These are phyloP conservation scores for Zygothrica quintamaculata DNA, from an alignment of 2,888 invertebrate species.

Conservation along the genomic window DNA sequence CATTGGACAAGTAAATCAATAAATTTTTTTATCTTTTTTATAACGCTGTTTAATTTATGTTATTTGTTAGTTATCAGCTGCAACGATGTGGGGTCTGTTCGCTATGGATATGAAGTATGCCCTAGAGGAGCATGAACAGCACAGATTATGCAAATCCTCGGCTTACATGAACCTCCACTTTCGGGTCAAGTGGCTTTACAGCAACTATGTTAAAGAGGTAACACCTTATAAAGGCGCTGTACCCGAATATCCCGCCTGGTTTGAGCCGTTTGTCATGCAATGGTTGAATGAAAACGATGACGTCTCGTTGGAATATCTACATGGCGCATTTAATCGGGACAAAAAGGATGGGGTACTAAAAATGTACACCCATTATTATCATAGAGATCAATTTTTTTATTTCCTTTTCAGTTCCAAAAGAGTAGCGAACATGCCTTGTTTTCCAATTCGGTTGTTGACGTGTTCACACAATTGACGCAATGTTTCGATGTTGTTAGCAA, in stretches of 20 bases:
- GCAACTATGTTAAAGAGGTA: conserved; percentile 98
- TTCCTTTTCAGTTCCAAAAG: conserved; percentile 99
- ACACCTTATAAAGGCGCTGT: conserved; percentile 98
- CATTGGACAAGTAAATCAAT: conserved; percentile 92
- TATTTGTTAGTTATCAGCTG: conserved; percentile 93
- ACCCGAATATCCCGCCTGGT: conserved; percentile 99
- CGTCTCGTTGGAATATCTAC: conserved; percentile 98
- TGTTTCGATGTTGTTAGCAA: conserved; percentile 99
- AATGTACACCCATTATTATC: too few species aligned
- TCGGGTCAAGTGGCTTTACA: conserved; percentile 99
- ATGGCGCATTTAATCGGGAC: conserved; percentile 99
- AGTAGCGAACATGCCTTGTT: conserved; percentile 99
- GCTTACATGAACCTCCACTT: conserved; percentile 99
- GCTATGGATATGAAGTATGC: conserved; percentile 99
- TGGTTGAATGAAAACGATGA: conserved; percentile 99
- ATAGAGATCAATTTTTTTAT: too few species aligned
- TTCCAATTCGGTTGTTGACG: conserved; percentile 99
- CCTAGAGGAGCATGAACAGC: conserved; percentile 98
- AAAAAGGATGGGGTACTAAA: conserved; percentile 97
- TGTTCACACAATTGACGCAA: conserved; percentile 99
- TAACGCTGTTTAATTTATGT: conserved; percentile 52
- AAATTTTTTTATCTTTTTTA: neutral
- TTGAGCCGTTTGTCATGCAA: conserved; percentile 99
- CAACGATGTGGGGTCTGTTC: conserved; percentile 98
- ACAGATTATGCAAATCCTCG: conserved; percentile 97